Conservation (phyloP, 2,113 vertebrate genomes). For the Gila orcuttii region DNA sequence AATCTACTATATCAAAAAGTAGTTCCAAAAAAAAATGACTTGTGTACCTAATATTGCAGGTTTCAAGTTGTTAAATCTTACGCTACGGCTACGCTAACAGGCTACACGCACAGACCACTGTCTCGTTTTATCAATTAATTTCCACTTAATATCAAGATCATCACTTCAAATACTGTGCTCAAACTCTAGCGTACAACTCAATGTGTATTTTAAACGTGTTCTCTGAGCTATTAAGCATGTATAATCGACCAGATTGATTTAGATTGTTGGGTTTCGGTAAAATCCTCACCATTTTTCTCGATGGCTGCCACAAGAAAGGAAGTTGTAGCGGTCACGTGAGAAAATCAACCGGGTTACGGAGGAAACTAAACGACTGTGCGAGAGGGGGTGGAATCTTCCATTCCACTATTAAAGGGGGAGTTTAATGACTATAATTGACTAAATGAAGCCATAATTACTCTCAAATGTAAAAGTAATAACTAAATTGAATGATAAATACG, state of each 20-base stretch:
- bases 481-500: background rate
- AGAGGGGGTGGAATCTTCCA: constrained; percentile 40
- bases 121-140: background rate
- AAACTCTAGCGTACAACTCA: no score
- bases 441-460: background rate
- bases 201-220: background rate
- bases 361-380: background rate
- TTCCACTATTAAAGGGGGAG: background rate
- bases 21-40: background rate
- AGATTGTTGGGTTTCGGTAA: constrained; percentile 41
- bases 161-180: background rate
- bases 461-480: background rate
- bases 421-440: background rate
- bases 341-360: constrained; percentile 61
- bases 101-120: background rate
- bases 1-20: background rate
- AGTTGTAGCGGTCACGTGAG: constrained; percentile 1
- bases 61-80: background rate
- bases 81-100: background rate
- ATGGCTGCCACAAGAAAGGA: constrained; percentile 68
- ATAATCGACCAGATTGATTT: constrained; percentile 50
- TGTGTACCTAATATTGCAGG: no score
- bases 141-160: background rate
- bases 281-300: constrained; percentile 63
- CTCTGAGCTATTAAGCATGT: background rate